Conservation (phyloP, 2,888 invertebrate species). For the Mayetiola destructor region DNA sequence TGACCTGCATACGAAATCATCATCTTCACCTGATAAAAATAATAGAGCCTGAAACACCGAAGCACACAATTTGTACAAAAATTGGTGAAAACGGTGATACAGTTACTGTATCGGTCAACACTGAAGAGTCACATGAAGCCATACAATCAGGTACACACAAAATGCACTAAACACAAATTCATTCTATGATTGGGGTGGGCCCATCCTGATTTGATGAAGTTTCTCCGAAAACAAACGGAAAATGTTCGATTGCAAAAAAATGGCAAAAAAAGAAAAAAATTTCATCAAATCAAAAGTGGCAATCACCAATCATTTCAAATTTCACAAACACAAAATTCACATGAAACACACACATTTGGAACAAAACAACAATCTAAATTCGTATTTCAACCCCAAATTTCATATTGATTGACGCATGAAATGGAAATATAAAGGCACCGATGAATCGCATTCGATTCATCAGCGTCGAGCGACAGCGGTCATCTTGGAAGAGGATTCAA, state of each 20-base stretch:
- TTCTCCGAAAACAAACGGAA: too few species aligned
- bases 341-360: too few species aligned
- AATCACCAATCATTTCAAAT: neutral
- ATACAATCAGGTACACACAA: slow-evolving; percentile 48
- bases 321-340: neutral
- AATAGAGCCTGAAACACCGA: neutral
- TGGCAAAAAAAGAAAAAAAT: too few species aligned
- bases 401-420: neutral
- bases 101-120: slow-evolving; percentile 41
- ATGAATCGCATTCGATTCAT: slow-evolving; percentile 50
- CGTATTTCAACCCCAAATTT: too few species aligned
- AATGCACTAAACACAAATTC: too few species aligned
- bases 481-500: slow-evolving; percentile 39
- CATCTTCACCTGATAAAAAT: neutral
- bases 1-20: neutral
- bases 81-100: slow-evolving; percentile 31
- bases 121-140: slow-evolving; percentile 46
- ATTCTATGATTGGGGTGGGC: too few species aligned
- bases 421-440: slow-evolving; percentile 41
- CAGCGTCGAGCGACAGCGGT: slow-evolving; percentile 47
- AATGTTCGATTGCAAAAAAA: too few species aligned
- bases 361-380: too few species aligned
- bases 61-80: slow-evolving; percentile 21
- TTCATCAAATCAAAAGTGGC: too few species aligned
- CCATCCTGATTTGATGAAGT: too few species aligned